These are phyloP conservation scores for Chorisops tibialis DNA, from an alignment of 2,888 invertebrate genomes.

Conservation along the genomic window DNA sequence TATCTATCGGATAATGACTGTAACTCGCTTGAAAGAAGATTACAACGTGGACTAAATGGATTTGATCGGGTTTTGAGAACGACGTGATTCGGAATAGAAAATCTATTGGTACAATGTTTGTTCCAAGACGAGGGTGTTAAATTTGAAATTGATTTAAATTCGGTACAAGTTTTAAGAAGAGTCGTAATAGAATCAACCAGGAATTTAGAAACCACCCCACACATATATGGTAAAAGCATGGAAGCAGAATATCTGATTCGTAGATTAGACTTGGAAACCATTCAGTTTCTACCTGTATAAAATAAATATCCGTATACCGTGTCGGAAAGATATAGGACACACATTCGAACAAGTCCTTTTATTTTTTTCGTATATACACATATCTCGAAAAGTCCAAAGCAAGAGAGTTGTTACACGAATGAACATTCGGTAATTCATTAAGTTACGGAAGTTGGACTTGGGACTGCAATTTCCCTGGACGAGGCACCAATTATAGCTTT, in stretches of 20 bases:
- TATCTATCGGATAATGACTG: conserved; percentile 31
- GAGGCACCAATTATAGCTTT: conserved; percentile 42
- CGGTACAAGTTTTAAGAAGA: too few species aligned
- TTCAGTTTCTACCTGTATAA: too few species aligned
- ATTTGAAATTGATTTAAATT: neutral
- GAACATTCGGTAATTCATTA: conserved; percentile 49
- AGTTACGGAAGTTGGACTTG: conserved; percentile 54
- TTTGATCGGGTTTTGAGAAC: conserved; percentile 22
- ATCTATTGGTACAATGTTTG: too few species aligned
- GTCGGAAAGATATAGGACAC: too few species aligned
- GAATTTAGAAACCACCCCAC: too few species aligned
- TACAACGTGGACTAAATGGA: conserved; percentile 23
- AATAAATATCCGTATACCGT: too few species aligned
- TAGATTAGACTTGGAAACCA: too few species aligned
- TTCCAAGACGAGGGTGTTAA: conserved; percentile 3
- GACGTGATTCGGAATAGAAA: conserved; percentile 16
- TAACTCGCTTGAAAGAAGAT: conserved; percentile 30
- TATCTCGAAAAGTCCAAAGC: too few species aligned
- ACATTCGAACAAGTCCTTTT: conserved; percentile 13
- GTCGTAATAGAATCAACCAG: too few species aligned
- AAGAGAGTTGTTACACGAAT: conserved; percentile 9
- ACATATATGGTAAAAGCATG: too few species aligned
- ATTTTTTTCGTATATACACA: conserved; percentile 8
- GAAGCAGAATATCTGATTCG: too few species aligned
- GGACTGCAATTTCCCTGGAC: conserved; percentile 54